Conservation (phyloP, 1,140 invertebrate genomes). For the Drosophila triauraria region DNA sequence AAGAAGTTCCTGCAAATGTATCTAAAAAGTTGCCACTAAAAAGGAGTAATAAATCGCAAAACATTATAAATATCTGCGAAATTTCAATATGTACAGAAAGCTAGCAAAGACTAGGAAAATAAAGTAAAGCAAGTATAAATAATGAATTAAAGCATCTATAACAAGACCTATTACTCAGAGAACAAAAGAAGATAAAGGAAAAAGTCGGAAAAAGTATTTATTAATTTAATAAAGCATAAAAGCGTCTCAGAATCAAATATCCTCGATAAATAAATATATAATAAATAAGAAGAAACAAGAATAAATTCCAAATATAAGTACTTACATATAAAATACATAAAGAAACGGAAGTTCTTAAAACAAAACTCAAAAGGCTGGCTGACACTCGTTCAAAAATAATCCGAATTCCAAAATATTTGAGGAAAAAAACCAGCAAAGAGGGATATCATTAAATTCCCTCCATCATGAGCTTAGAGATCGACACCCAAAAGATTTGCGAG, state of each 20-base stretch:
- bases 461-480: constrained; percentile 45
- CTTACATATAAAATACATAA: not conserved
- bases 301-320: not conserved
- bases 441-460: not conserved
- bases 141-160: too few relatives aligned
- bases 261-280: not conserved
- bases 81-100: too few relatives aligned
- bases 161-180: too few relatives aligned
- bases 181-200: too few relatives aligned
- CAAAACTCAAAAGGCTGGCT: not conserved
- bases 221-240: too few relatives aligned
- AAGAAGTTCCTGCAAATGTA: not conserved
- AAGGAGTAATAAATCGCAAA: too few relatives aligned
- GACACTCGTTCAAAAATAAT: not conserved
- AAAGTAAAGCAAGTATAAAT: not conserved
- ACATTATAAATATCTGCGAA: not conserved
- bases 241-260: too few relatives aligned
- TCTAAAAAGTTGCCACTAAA: not conserved
- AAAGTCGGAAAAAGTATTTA: not conserved
- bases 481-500: constrained; percentile 52
- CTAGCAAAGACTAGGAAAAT: not conserved
- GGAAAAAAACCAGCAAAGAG: not conserved
- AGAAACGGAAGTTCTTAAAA: not conserved
- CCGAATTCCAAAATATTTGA: not conserved
- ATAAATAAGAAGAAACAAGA: not conserved